These are phyloP conservation scores for Pyrrhia umbra DNA, from an alignment of 2,888 invertebrate species.

Conservation along the genomic window DNA sequence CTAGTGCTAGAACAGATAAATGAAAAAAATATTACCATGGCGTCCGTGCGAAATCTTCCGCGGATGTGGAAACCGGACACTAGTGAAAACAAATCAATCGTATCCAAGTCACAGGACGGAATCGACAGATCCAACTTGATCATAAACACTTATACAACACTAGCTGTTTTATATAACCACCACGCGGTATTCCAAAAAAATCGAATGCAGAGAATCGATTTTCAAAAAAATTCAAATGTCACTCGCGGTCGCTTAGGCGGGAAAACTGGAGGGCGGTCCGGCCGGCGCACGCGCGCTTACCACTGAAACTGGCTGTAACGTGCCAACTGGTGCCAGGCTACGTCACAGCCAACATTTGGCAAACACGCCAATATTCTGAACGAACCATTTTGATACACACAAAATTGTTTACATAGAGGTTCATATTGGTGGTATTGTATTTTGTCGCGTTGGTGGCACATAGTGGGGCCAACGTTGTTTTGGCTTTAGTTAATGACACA, in stretches of 20 bases:
- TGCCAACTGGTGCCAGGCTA: conserved; percentile 66
- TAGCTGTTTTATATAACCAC: conserved; percentile 64
- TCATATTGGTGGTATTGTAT: conserved; percentile 66
- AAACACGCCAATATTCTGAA: conserved; percentile 67
- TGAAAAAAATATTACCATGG: conserved; percentile 68
- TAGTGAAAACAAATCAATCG: conserved; percentile 64
- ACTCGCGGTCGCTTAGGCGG: conserved; percentile 80
- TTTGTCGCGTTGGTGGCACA: conserved; percentile 67
- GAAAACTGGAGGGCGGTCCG: conserved; percentile 77
- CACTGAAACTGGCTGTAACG: conserved; percentile 78
- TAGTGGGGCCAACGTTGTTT: conserved; percentile 60
- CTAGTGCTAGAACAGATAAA: conserved; percentile 36
- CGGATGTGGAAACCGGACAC: conserved; percentile 67
- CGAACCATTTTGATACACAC: conserved; percentile 68
- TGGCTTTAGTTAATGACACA: conserved; percentile 70
- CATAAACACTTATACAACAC: conserved; percentile 63
- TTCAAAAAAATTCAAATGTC: conserved; percentile 74
- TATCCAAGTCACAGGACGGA: conserved; percentile 67
- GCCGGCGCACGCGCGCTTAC: conserved; percentile 82
- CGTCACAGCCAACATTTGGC: conserved; percentile 73
- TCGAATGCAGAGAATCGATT: conserved; percentile 65
- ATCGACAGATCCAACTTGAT: conserved; percentile 62
- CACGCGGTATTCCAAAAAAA: conserved; percentile 50
- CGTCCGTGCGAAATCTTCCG: conserved; percentile 68
- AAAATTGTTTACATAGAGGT: conserved; percentile 69